Evolutionary conservation across 2,888 invertebrate genomes (phyloP).

Genomic region (Ornithoptera priamus): DNA sequence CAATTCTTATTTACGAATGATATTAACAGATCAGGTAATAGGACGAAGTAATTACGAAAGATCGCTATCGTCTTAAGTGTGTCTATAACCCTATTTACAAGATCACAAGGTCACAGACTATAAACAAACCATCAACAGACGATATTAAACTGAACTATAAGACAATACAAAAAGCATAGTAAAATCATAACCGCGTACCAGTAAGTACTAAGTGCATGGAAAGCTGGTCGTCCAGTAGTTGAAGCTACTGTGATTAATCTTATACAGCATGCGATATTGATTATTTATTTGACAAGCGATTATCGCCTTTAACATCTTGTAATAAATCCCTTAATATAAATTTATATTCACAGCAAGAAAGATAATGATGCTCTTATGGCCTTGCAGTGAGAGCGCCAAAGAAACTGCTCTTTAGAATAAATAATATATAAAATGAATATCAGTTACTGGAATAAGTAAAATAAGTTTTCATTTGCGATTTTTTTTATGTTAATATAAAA

Average conservation of each 20-base stretch:
- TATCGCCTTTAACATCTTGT: slow-evolving; percentile 35
- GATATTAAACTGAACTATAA: slow-evolving; percentile 12
- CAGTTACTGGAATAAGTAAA: slow-evolving; percentile 1
- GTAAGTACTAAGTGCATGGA: slow-evolving; percentile 53
- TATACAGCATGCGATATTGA: slow-evolving; percentile 29
- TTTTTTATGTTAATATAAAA: too few relatives aligned
- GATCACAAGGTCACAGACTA: slow-evolving; percentile 37
- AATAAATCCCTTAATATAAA: slow-evolving; percentile 32
- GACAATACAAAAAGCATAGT: slow-evolving; percentile 26
- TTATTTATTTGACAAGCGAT: slow-evolving; percentile 33
- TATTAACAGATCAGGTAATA: not conserved
- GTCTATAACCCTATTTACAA: slow-evolving; percentile 32
- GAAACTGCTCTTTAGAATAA: slow-evolving; percentile 16
- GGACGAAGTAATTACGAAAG: slow-evolving; percentile 3
- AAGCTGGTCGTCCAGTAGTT: slow-evolving; percentile 47
- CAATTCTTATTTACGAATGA: too few relatives aligned
- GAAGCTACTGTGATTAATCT: slow-evolving; percentile 51
- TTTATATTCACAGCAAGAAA: slow-evolving; percentile 19
- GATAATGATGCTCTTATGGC: slow-evolving; percentile 17
- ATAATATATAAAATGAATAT: not conserved
- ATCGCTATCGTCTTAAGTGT: slow-evolving; percentile 29
- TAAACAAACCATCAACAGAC: slow-evolving; percentile 7
- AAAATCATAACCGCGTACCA: slow-evolving; percentile 35
- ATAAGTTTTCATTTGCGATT: too few relatives aligned
- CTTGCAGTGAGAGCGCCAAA: slow-evolving; percentile 6